Evolutionary conservation across 2,888 invertebrate genomes (phyloP).

Genomic region (Watsonalla cultraria): DNA sequence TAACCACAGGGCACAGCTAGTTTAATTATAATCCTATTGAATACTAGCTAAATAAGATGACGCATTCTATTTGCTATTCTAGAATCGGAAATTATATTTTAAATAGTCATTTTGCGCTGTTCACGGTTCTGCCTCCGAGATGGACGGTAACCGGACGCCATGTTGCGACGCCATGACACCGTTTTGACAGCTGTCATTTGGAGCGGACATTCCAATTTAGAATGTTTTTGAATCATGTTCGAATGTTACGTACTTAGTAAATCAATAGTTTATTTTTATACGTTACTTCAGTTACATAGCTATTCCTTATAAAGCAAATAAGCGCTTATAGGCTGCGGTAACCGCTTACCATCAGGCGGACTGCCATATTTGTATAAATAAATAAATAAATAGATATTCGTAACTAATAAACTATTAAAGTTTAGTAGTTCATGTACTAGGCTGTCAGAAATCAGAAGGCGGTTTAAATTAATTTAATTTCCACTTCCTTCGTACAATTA

Average conservation of each 20-base stretch:
- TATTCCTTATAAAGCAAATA: too few species aligned
- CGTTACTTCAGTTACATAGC: too few species aligned
- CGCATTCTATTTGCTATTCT: slow-evolving; percentile 43
- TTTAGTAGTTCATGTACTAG: background rate
- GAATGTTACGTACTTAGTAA: slow-evolving; percentile 18
- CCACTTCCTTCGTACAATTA: slow-evolving; percentile 18
- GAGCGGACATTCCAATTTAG: slow-evolving; percentile 69
- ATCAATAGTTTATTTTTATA: too few species aligned
- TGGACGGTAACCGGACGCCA: slow-evolving; percentile 75
- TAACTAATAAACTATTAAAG: too few species aligned
- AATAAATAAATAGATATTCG: too few species aligned
- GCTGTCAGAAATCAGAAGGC: slow-evolving; percentile 19
- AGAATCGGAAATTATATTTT: slow-evolving; percentile 66
- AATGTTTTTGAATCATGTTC: slow-evolving; percentile 55
- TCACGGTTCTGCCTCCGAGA: slow-evolving; percentile 56
- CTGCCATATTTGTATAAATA: too few species aligned
- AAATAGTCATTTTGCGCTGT: slow-evolving; percentile 56
- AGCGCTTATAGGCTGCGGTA: too few species aligned
- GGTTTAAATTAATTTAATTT: slow-evolving; percentile 26
- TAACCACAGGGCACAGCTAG: background rate
- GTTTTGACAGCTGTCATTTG: slow-evolving; percentile 75
- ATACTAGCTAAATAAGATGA: background rate
- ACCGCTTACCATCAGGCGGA: too few species aligned
- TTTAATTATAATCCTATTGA: background rate
- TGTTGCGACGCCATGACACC: slow-evolving; percentile 64